A percentile compares a stretch with the other conserved stretches of the same genome.
These are phyloP conservation scores for Villa cingulata DNA, from an alignment of 2,888 invertebrate species.

Conservation along the genomic window DNA sequence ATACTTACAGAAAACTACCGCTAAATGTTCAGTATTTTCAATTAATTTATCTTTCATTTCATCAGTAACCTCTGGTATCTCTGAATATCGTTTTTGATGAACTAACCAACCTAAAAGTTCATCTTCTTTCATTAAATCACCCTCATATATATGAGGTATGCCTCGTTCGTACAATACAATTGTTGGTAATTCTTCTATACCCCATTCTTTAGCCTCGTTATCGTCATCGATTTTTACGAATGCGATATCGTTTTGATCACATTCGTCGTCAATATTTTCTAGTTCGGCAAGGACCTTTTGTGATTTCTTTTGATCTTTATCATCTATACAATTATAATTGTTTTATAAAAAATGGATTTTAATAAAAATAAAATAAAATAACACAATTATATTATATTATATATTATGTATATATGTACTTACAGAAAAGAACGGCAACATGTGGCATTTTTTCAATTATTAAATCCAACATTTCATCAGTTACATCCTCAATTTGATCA, in stretches of 20 bases:
- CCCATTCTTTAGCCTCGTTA: slow-evolving; percentile 78
- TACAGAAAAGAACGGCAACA: slow-evolving; percentile 85
- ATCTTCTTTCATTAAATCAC: slow-evolving; percentile 81
- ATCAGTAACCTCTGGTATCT: slow-evolving; percentile 84
- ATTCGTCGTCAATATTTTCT: slow-evolving; percentile 88
- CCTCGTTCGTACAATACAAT: slow-evolving; percentile 64
- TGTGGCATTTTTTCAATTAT: slow-evolving; percentile 77
- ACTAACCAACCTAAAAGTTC: slow-evolving; percentile 79
- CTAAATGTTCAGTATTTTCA: slow-evolving; percentile 64
- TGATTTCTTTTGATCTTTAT: slow-evolving; percentile 82
- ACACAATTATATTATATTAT: neutral
- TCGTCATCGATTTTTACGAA: slow-evolving; percentile 86
- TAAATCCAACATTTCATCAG: slow-evolving; percentile 85
- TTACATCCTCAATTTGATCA: slow-evolving; percentile 88
- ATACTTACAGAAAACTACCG: slow-evolving; percentile 84
- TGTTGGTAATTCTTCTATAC: slow-evolving; percentile 69
- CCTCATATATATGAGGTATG: slow-evolving; percentile 62
- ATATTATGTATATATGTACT: slow-evolving; percentile 30
- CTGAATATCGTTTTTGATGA: slow-evolving; percentile 79
- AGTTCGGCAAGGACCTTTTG: slow-evolving; percentile 69
- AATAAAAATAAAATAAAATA: slow-evolving; percentile 2
- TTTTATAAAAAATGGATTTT: slow-evolving; percentile 12
- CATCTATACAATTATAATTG: slow-evolving; percentile 51
- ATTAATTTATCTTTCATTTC: slow-evolving; percentile 88
- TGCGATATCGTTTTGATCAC: slow-evolving; percentile 80